Percentiles rank a stretch among this genome's conserved stretches.
phyloP scores from a whole-genome alignment of 2,113 vertebrate species.

The Alethe castanea region DNA sequence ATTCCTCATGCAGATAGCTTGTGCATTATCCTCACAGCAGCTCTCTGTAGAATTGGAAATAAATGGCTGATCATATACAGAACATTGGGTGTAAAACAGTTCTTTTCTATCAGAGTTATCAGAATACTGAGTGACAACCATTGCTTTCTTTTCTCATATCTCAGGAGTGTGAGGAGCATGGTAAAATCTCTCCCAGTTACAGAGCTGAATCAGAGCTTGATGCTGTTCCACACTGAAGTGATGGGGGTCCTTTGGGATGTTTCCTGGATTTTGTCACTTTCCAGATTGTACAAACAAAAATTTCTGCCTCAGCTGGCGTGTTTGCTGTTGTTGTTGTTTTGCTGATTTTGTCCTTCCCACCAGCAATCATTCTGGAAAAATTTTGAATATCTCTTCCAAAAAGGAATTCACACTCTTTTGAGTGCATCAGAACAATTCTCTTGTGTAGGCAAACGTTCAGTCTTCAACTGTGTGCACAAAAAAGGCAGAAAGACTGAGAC shows the following conservation, averaged over 20 bases:
- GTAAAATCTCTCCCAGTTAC: background rate
- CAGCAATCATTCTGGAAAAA: background rate
- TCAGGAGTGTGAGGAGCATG: background rate
- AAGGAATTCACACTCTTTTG: slow-evolving; percentile 12
- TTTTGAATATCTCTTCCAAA: background rate
- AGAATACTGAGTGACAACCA: background rate
- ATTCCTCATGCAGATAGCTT: background rate
- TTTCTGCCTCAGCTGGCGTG: background rate
- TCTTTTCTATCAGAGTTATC: background rate
- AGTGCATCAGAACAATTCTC: slow-evolving; percentile 19
- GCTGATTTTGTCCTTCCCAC: slow-evolving; percentile 11
- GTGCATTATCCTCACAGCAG: background rate
- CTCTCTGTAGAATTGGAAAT: background rate
- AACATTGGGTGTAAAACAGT: background rate
- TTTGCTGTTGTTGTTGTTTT: background rate
- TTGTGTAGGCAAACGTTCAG: slow-evolving; percentile 19
- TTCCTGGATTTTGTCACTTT: background rate
- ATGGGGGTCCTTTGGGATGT: background rate
- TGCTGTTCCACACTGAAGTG: background rate
- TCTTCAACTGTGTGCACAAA: background rate
- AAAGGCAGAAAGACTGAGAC: slow-evolving; percentile 11
- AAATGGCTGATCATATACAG: background rate
- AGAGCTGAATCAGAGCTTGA: background rate
- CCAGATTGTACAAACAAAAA: slow-evolving; percentile 15
- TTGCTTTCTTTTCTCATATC: background rate